These are phyloP conservation scores for Tetramorium alpestre DNA, from an alignment of 1,140 invertebrate species.

Conservation along the genomic window DNA sequence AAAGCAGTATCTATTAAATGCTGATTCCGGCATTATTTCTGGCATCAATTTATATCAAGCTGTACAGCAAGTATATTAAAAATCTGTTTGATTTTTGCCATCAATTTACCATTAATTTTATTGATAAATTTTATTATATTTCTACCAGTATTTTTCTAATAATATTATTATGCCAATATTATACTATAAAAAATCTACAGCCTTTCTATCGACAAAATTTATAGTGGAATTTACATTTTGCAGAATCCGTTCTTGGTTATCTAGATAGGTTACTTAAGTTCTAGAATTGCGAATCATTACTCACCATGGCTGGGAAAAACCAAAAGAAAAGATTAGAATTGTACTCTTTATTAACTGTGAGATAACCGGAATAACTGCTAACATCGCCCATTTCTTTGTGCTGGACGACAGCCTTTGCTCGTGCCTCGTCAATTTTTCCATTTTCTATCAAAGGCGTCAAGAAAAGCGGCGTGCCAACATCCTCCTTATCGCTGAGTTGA, in stretches of 20 bases:
- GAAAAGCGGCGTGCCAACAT: constrained; percentile 88
- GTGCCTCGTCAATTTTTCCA: constrained; percentile 86
- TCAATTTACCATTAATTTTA: too few species aligned
- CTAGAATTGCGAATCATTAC: constrained; percentile 17
- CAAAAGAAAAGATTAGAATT: constrained; percentile 96
- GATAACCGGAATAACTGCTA: constrained; percentile 88
- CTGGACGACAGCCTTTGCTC: constrained; percentile 82
- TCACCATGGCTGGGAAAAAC: constrained; percentile 92
- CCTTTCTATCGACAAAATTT: background rate
- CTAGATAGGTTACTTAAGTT: background rate
- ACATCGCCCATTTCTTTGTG: constrained; percentile 80
- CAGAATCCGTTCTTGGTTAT: background rate
- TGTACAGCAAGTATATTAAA: too few species aligned
- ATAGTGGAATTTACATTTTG: background rate
- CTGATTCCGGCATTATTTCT: background rate
- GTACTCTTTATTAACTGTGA: constrained; percentile 91
- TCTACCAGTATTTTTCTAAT: too few species aligned
- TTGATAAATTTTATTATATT: too few species aligned
- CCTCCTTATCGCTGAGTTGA: constrained; percentile 75
- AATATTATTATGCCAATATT: too few species aligned
- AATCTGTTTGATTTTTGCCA: too few species aligned
- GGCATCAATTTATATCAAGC: too few species aligned
- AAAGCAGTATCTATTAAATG: background rate
- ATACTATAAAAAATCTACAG: background rate
- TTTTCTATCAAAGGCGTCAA: constrained; percentile 89